Base-by-base conservation (phyloP, 2,113 vertebrate species). In the Telmatochromis brachygnathus region DNA sequence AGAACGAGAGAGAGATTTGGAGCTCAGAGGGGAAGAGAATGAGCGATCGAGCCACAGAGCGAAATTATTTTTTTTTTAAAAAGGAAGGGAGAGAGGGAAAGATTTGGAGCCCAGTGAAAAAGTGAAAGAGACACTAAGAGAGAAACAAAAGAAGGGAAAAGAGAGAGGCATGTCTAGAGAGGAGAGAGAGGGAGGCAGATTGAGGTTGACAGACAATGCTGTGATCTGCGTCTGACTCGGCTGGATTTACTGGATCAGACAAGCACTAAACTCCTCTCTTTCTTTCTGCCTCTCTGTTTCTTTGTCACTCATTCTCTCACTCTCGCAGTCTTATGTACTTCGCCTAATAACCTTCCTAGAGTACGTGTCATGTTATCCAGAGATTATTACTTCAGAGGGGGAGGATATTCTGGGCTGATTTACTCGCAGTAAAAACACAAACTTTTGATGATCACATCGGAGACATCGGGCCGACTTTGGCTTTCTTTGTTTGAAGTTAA, bases 1-100 rank as follows among this genome's bases (percentile, higher is more conserved):
- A 88, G 89, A 92, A 87, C 4, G 75, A 90, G 88, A 23, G 53
- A 88, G 89, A 91, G 70, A 90, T 90, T 90, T 89, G 60, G 86
- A 90, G 86, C 85, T 82, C 85, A 88, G 81, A 85, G 87, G 35
- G 35, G 17, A 77, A 51, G 28, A 65, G 68, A 14, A 49, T 5
- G 73, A 77, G 45, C 26, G 42, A 77, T 51, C 17, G 26, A 77
- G 70, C 70, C 70, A 49, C 45, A 49, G 42, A 77, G 42, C n/a
- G 39, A 81, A 28, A 83, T 28, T 53, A 21, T 49, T 19, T 3
- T 17, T 17, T 55, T 17, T 62, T n/a, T 0, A 10, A 35, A 56
- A 33, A 62, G 45, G 26, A 19, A 51, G 10, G n/a, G 30, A 65
- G 60, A 54, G 60, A 5, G 8, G 13, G 79, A 55, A 51, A 6